Evolutionary conservation across 2,797 vertebrate species (phyloP), one percentile per base, ranked within the genome.

Genomic region (Mormyrops attenuatus): DNA sequence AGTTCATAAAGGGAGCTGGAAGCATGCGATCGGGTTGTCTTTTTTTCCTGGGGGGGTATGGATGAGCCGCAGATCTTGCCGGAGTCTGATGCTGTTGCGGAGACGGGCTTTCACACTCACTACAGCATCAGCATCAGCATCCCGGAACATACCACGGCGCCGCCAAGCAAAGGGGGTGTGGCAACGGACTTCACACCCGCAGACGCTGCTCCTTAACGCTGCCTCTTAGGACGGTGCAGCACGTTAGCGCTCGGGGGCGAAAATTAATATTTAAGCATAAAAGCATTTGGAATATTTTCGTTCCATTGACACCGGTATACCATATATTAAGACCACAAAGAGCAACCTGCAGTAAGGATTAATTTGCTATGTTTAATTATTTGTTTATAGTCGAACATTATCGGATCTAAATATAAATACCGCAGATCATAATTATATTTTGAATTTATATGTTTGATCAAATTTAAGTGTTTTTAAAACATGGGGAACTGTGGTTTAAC

Each of bases 61-160:
- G 84, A 60, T 88, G 47, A 88, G 87, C 85, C 52, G 90, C 92
- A 90, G 91, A 90, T 92, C 93, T 92, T 91, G 90, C 89, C 90
- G 73, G 92, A 90, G 52, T 86, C 88, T 88, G 89, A 41, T 57
- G 92, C 91, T 52, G 92, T 92, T 92, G 93, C 93, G 88, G 89
- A 91, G 90, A 91, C 90, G 86, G 86, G 69, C 89, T 91, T 94
- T 94, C 93, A 92, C 93, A 93, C 93, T 94, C 94, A 94, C 95
- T 95, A 94, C 94, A 73, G 69, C 69, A 73, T 73, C 66, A 69
- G 66, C 66, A 96, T 95, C 95, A 94, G 94, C 93, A 91, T 95
- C 94, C 80, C 88, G 95, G 96, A 96, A 94, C 93, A 89, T 96
- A 96, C 95, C 96, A 96, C 93, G 94, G 92, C 91, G 91, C 93